These are phyloP conservation scores for Hippocampus barbouri DNA, from an alignment of 2,113 vertebrate genomes.

Conservation along the genomic window DNA sequence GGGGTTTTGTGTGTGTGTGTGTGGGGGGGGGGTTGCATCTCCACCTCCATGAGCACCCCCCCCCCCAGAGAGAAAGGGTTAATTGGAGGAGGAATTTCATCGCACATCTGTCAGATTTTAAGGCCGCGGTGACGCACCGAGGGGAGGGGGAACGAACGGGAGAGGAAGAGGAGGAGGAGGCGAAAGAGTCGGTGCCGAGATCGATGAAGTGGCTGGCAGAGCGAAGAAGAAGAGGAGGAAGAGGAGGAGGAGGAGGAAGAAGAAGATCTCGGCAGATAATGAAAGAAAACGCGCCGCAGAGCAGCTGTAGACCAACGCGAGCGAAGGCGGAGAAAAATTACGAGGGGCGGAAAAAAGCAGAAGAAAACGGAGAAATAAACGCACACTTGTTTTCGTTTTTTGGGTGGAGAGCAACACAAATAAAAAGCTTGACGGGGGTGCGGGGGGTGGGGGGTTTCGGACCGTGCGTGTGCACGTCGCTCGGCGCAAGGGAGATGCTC, in stretches of 20 bases:
- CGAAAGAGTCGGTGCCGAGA: conserved; percentile 20
- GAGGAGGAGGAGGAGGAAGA: conserved; percentile 52
- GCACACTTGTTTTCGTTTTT: conserved; percentile 1
- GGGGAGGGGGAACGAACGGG: conserved; percentile 51
- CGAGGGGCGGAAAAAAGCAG: background rate
- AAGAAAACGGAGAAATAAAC: conserved; percentile 30
- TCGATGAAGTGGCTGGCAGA: conserved; percentile 60
- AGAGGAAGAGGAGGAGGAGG: conserved; percentile 57
- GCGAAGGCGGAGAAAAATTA: background rate
- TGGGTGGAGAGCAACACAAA: conserved; percentile 33
- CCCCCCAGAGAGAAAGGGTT: conserved; percentile 72
- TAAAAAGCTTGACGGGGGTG: background rate
- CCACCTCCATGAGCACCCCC: conserved; percentile 33
- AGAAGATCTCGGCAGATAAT: conserved; percentile 76
- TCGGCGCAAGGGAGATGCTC: conserved; percentile 49
- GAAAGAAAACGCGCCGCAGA: conserved; percentile 69
- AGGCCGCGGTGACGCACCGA: conserved; percentile 75
- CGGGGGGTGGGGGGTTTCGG: background rate
- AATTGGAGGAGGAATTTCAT: conserved; percentile 81
- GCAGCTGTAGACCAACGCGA: conserved; percentile 47
- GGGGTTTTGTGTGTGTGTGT: background rate
- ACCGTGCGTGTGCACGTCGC: background rate
- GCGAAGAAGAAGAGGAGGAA: conserved; percentile 39
- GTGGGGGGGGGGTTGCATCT: conserved; percentile 29
- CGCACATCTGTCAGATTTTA: conserved; percentile 83